A percentile compares a stretch with the other conserved stretches of the same genome.
phyloP scores from a whole-genome alignment of 2,888 invertebrate species.

The Erynnis tages region DNA sequence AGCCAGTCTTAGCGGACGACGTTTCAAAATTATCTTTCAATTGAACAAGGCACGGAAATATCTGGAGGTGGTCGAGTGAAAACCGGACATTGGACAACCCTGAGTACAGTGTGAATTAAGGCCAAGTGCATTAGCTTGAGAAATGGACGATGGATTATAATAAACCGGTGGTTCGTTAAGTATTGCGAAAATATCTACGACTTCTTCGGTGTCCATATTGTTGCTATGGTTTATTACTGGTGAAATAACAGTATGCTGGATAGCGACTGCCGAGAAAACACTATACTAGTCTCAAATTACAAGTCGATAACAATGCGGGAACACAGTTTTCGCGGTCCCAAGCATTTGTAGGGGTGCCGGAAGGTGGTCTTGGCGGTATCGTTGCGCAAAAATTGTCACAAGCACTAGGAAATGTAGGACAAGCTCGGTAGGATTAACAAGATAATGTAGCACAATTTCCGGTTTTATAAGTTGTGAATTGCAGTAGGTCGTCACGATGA shows the following conservation, averaged over 20 bases:
- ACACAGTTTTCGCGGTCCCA: conserved; percentile 23
- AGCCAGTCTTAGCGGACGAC: background rate
- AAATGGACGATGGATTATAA: conserved; percentile 22
- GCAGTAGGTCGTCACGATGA: background rate
- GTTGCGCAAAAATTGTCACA: conserved; percentile 17
- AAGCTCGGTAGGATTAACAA: background rate
- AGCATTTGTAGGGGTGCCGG: conserved; percentile 26
- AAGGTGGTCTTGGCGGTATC: conserved; percentile 7
- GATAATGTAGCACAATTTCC: background rate
- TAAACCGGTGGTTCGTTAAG: conserved; percentile 29
- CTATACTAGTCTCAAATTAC: conserved; percentile 25
- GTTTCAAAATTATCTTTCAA: conserved; percentile 15
- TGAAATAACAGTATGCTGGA: no score
- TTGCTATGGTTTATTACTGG: conserved; percentile 26
- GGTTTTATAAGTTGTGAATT: background rate
- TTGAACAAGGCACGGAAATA: conserved; percentile 10
- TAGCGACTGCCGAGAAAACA: no score
- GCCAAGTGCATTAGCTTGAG: conserved; percentile 41
- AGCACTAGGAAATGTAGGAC: conserved; percentile 5
- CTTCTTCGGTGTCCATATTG: conserved; percentile 23
- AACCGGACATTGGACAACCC: conserved; percentile 18
- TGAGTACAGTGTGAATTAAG: conserved; percentile 51
- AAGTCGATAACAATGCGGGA: conserved; percentile 16
- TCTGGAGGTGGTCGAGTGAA: conserved; percentile 14
- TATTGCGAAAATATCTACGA: conserved; percentile 27